Base-by-base conservation (phyloP, 2,888 invertebrate genomes). In the Drosophila quinaria region DNA sequence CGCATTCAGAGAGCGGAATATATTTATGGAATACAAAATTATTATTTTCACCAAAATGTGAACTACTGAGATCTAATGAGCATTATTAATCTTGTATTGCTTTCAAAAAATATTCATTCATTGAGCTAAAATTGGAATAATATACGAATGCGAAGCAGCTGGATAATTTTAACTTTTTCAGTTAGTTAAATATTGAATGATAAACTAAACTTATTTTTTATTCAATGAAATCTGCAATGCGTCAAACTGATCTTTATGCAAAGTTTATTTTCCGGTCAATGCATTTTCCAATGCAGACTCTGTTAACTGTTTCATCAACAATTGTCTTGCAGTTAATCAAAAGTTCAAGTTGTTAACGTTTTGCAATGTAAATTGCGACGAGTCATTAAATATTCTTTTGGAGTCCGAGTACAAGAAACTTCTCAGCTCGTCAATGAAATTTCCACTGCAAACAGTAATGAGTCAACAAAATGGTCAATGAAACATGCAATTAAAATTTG, bases 81-180 rank as follows among this genome's bases (percentile, higher is more conserved):
- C 35, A 2, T n/a, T 51, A 39, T 51, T 51, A 15, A 51, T 37
- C 37, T n/a, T 15, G 22, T 10, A 37, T 49, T 46, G n/a, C 9
- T 25, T 13, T 13, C 22, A 13, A 13, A 25, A 44, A 44, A 44
- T 44, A 44, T 3, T 22, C 22, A 22, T 44, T 13, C 10, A 44
- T 44, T 44, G 44, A 13, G 22, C 22, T 22, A 8, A 2, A 22
- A 44, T 22, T 46, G 46, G 46, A 25, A 25, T 13, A n/a, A n/a
- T 25, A 25, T n/a, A 6, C 13, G 11, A 44, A 44, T 22, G 6
- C 11, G 6, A 44, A 31, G n/a, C 4, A 47, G 47, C n/a, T 47
- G 47, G 2, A 25, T 3, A 6, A 22, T 49, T 33, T 31, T 17
- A 4, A 11, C 13, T 25, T 46, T 46, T 46, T 6, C 5, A 25